These are phyloP conservation scores for Xenotilapia flavipinnis DNA, from an alignment of 2,113 vertebrate genomes.

Conservation along the genomic window DNA sequence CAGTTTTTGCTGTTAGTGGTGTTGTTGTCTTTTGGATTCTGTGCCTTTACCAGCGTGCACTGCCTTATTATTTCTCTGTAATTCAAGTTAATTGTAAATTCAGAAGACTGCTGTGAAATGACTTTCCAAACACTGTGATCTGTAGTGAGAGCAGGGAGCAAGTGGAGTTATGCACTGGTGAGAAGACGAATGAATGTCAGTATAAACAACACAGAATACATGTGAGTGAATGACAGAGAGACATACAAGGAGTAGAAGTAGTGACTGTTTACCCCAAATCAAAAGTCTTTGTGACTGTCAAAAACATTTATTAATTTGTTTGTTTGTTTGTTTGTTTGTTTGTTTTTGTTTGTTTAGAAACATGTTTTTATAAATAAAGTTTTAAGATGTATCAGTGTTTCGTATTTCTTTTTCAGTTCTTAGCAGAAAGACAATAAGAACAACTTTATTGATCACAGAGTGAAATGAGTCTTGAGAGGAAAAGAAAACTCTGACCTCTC, in stretches of 20 bases:
- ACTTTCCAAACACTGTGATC: neutral
- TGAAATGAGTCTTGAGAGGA: neutral
- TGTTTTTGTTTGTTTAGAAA: neutral
- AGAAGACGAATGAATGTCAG: fast-evolving
- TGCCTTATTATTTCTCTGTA: neutral
- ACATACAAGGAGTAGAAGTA: neutral
- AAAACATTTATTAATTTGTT: neutral
- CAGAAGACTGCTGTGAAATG: fast-evolving
- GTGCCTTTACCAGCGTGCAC: fast-evolving
- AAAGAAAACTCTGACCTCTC: neutral
- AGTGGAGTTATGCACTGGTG: neutral
- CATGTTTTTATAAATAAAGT: fast-evolving
- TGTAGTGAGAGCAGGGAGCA: fast-evolving
- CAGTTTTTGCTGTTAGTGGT: neutral
- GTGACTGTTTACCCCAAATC: neutral
- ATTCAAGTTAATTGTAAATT: no score
- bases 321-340: no score
- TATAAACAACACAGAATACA: neutral
- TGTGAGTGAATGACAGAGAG: neutral
- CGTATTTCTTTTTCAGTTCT: fast-evolving
- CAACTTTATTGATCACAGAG: fast-evolving
- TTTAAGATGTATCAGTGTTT: neutral
- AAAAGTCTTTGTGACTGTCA: fast-evolving
- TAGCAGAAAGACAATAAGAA: neutral
- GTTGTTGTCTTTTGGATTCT: fast-evolving